Base-by-base conservation (phyloP, 2,797 vertebrate species). In the Paedocypris micromegethes region DNA sequence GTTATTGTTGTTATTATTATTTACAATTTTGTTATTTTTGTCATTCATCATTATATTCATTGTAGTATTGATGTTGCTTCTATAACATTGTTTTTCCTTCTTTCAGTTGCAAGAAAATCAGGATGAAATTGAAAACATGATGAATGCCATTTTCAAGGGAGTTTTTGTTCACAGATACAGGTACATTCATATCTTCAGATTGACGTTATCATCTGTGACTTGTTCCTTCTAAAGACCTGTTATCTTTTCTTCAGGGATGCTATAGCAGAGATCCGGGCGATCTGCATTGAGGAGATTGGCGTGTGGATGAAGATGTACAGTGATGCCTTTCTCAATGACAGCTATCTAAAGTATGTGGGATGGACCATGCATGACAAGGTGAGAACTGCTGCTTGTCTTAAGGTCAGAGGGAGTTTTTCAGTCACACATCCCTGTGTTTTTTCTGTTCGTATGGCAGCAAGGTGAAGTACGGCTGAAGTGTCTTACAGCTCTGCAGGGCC, bases 81-180 rank as follows among this genome's bases (percentile, higher is more conserved):
- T 46, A 47, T 63, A 2, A 43, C 3, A 5, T 45, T 41, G 39
- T 7, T 40, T 64, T 3, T 79, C 67, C 56, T 64, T 40, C 82
- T 91, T 92, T 77, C 86, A 99, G 97, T 93, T 99, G 78, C 97
- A 99, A 88, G 97, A 99, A 92, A 99, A 99, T 86, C 97, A 99
- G 82, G 97, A 99, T 78, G 97, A 99, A 89, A 99, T 99, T 86
- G 97, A 99, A 89, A 98, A 99, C 84, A 99, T 99, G 97, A 99
- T 99, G 97, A 99, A 99, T 83, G 97, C 97, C 74, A 99, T 99
- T 88, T 99, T 99, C 91, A 99, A 99, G 89, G 97, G 97, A 78
- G 97, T 99, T 78, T 99, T 99, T 87, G 96, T 99, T 86, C 97
- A 99, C 83, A 85, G 97, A 93, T 99, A 99, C 82, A 89, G 97